A percentile compares a stretch with the other conserved stretches of the same genome.
phyloP scores from a whole-genome alignment of 2,797 vertebrate species.

The Leontopithecus rosalia region DNA sequence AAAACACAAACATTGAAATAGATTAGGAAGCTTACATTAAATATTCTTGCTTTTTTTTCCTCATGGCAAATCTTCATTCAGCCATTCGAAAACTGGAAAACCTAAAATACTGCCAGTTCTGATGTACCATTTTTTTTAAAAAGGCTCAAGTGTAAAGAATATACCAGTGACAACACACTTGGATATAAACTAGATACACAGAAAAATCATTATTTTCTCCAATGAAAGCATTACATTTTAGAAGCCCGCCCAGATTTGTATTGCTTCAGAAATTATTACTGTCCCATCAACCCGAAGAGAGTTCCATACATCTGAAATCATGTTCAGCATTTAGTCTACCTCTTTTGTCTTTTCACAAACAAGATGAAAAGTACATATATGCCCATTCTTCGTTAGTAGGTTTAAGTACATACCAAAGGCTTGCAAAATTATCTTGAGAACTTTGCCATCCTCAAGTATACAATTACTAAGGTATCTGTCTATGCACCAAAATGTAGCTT shows the following conservation, averaged over 20 bases:
- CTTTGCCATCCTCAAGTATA: constrained; percentile 23
- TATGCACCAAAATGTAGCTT: constrained; percentile 75
- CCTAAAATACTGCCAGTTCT: not conserved
- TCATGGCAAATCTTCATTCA: not conserved
- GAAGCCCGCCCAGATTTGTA: not conserved
- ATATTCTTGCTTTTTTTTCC: not conserved
- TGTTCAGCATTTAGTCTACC: not conserved
- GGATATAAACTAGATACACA: not conserved
- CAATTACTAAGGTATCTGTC: constrained; percentile 76
- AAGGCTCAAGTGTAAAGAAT: not conserved
- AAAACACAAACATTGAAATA: not conserved
- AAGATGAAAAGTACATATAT: not conserved
- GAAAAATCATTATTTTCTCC: not conserved
- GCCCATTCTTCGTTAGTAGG: not conserved
- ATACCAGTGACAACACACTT: not conserved
- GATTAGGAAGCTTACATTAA: not conserved
- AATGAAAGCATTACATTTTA: not conserved
- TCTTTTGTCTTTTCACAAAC: constrained; percentile 1
- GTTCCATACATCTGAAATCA: not conserved
- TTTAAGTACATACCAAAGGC: constrained; percentile 61
- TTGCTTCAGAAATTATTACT: not conserved
- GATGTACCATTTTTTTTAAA: not conserved
- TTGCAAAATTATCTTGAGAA: constrained; percentile 71
- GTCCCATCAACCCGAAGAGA: not conserved
- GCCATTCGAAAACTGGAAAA: not conserved